Conservation (phyloP, 1,140 invertebrate genomes). For the Cotesia glomerata region DNA sequence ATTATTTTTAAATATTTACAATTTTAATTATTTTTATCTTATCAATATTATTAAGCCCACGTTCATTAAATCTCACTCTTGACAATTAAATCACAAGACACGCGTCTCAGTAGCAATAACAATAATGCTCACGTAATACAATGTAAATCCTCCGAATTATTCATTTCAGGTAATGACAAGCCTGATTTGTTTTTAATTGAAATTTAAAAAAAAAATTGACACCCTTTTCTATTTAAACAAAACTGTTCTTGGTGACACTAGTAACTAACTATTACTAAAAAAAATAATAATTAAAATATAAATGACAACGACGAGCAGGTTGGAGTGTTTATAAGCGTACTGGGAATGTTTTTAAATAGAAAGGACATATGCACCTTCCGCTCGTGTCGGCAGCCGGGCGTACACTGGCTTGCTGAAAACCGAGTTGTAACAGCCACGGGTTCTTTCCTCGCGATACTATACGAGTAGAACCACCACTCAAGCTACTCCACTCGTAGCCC, state of each 20-base stretch:
- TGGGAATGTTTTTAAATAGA: conserved; percentile 24
- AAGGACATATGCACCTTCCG: conserved; percentile 52
- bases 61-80: no score
- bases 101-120: no score
- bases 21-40: background rate
- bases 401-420: conserved; percentile 52
- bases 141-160: no score
- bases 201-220: no score
- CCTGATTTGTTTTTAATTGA: no score
- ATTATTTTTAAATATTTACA: background rate
- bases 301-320: background rate
- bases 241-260: no score
- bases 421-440: background rate
- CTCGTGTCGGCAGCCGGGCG: conserved; percentile 62
- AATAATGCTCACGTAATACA: background rate
- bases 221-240: no score
- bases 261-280: no score
- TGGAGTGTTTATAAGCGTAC: background rate
- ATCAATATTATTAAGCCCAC: background rate
- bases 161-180: no score
- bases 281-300: background rate
- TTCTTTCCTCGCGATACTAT: background rate
- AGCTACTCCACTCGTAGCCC: background rate
- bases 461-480: no score
- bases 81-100: conserved; percentile 6